Percentiles rank a stretch among this genome's conserved stretches.
Evolutionary conservation across 2,113 vertebrate genomes (phyloP).

Genomic region (Probosciger aterrimus): DNA sequence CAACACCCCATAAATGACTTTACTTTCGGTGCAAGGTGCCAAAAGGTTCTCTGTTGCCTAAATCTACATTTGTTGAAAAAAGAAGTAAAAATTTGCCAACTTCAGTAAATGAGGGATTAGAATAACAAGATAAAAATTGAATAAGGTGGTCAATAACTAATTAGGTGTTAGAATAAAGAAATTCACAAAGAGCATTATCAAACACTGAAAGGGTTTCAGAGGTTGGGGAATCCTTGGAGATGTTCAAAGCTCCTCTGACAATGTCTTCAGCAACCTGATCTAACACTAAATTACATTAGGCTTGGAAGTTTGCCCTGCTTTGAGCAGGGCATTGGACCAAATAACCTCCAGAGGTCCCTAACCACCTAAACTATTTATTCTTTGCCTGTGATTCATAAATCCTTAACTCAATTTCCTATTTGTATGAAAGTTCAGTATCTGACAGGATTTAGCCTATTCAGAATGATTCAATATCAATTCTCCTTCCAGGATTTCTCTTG

Average conservation of each 20-base stretch:
- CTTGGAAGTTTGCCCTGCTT: neutral
- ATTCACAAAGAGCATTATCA: neutral
- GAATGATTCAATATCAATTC: neutral
- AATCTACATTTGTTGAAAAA: neutral
- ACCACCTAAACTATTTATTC: neutral
- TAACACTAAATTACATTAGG: neutral
- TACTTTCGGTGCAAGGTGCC: neutral
- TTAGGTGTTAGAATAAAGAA: neutral
- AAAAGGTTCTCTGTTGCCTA: neutral
- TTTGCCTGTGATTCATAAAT: neutral
- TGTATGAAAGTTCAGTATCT: neutral
- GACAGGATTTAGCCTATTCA: neutral
- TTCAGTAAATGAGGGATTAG: neutral
- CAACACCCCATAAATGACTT: fast-evolving
- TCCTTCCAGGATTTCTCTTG: neutral
- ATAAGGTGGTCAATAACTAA: neutral
- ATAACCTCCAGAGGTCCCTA: neutral
- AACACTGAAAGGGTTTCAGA: neutral
- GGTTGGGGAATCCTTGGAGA: neutral
- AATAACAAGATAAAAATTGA: neutral
- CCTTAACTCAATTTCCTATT: neutral
- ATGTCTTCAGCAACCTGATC: neutral
- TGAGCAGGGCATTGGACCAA: neutral
- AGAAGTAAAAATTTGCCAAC: neutral
- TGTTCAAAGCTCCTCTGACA: neutral